Percentiles rank a stretch among this genome's conserved stretches.
Conservation (phyloP, 1,140 invertebrate genomes). For the Potamilus streckersoni region DNA sequence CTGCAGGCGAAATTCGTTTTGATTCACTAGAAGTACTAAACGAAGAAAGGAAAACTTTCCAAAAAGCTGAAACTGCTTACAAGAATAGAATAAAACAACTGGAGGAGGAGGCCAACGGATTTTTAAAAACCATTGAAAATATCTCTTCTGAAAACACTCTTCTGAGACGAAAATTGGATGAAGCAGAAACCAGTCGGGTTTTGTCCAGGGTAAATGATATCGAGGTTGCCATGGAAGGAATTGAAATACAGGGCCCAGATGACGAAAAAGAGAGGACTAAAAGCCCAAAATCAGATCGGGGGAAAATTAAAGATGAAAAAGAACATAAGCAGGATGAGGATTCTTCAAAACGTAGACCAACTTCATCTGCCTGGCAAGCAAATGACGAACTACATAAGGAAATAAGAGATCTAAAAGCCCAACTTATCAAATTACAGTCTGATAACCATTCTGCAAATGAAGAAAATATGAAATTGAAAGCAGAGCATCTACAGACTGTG, state of each 20-base stretch:
- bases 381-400: not conserved
- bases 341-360: slow-evolving; percentile 18
- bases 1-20: no score
- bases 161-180: slow-evolving; percentile 25
- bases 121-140: slow-evolving; percentile 41
- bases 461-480: slow-evolving; percentile 39
- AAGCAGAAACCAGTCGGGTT: slow-evolving; percentile 24
- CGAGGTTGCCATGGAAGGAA: slow-evolving; percentile 16
- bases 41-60: slow-evolving; percentile 37
- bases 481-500: slow-evolving; percentile 29
- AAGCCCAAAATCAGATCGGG: not conserved
- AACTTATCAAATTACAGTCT: slow-evolving; percentile 39
- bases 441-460: slow-evolving; percentile 42
- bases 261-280: slow-evolving; percentile 6
- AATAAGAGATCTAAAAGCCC: slow-evolving; percentile 33
- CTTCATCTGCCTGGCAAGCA: slow-evolving; percentile 1
- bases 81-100: slow-evolving; percentile 44
- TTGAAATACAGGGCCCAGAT: slow-evolving; percentile 21
- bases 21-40: slow-evolving; percentile 42
- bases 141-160: slow-evolving; percentile 38
- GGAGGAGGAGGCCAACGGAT: slow-evolving; percentile 45
- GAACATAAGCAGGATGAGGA: slow-evolving; percentile 15
- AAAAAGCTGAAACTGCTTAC: slow-evolving; percentile 40
- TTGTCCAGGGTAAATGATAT: slow-evolving; percentile 3
- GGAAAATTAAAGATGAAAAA: slow-evolving; percentile 26